Base-by-base conservation (phyloP, 2,888 invertebrate species). In the Scotopteryx bipunctaria region DNA sequence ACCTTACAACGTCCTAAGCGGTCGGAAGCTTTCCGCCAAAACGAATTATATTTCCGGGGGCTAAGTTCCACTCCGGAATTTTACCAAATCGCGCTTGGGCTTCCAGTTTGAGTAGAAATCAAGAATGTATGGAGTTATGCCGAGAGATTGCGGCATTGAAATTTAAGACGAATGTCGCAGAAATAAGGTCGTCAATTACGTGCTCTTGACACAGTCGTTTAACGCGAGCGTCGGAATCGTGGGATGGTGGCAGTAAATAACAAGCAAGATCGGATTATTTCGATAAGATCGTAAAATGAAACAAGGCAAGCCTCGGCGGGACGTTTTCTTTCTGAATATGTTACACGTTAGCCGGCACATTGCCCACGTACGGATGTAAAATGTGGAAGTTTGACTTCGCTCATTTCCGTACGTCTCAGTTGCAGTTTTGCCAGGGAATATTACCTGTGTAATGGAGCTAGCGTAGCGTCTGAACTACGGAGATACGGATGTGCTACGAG, bases 221-320 rank as follows among this genome's bases (percentile, higher is more conserved):
- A 64, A 69, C 72, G 75, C 66, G 76, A 77, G 79, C 74, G 76
- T 70, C 64, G 64, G 71, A 80, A 79, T 82, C 76, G 83, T 80
- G 81, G 82, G 82, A 81, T 83, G 81, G 75, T 73, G 78, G 87
- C 76, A 83, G 87, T 89, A 90, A 89, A 89, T 88, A 90, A 89
- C 84, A 82, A 81, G 81, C 71, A 74, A 83, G 89, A 87, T 90
- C 85, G 86, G 87, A 90, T 89, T 89, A 89, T 89, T 86, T 88
- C 88, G 89, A 89, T 89, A 89, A 89, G 86, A 87, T 88, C 88
- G 83, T 90, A 89, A 88, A 88, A 88, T 87, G 87, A 88, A 90
- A 88, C 87, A 90, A 86, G 85, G 77, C 81, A 76, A 71, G 83
- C 76, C 78, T 78, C 81, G 67, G 68, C 72, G 82, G 81, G 83